Percentiles rank a stretch among this genome's conserved stretches.
Conservation (phyloP, 2,797 vertebrate genomes). For the Sitta carolinensis region DNA sequence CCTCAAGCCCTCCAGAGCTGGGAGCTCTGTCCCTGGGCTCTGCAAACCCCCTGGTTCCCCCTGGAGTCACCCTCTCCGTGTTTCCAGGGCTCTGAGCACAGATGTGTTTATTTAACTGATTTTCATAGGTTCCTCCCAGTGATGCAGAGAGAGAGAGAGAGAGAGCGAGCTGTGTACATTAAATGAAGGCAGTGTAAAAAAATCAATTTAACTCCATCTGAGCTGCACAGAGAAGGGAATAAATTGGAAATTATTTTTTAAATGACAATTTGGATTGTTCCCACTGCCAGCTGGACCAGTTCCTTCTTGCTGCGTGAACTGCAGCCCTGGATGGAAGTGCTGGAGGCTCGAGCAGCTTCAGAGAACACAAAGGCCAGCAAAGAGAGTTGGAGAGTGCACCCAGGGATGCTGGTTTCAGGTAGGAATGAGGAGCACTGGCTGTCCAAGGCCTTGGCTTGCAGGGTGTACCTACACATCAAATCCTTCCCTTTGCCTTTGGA, state of each 20-base stretch:
- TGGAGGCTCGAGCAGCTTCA: not conserved
- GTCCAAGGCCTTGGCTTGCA: not conserved
- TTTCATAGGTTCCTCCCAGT: constrained; percentile 2
- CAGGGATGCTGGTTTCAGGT: not conserved
- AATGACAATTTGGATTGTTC: constrained; percentile 9
- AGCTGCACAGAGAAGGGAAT: constrained; percentile 20
- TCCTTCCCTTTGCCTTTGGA: not conserved
- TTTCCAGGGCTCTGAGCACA: constrained; percentile 6
- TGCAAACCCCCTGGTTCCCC: not conserved
- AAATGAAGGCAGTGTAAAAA: constrained; percentile 23
- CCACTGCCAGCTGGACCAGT: constrained; percentile 9
- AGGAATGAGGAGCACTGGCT: not conserved
- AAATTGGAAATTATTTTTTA: constrained; percentile 43
- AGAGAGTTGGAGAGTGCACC: not conserved
- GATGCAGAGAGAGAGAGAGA: not conserved
- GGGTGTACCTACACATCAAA: not conserved
- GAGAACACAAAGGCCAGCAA: not conserved
- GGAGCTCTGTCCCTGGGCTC: not conserved
- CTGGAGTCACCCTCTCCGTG: rapidly evolving
- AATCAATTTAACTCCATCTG: constrained; percentile 52
- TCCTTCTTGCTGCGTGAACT: not conserved
- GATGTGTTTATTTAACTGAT: constrained; percentile 31
- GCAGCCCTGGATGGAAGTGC: not conserved
- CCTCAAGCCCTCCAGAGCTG: not conserved
- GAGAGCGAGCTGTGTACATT: not conserved